Conservation (phyloP, 1,140 invertebrate genomes). For the Coptotermes formosanus region DNA sequence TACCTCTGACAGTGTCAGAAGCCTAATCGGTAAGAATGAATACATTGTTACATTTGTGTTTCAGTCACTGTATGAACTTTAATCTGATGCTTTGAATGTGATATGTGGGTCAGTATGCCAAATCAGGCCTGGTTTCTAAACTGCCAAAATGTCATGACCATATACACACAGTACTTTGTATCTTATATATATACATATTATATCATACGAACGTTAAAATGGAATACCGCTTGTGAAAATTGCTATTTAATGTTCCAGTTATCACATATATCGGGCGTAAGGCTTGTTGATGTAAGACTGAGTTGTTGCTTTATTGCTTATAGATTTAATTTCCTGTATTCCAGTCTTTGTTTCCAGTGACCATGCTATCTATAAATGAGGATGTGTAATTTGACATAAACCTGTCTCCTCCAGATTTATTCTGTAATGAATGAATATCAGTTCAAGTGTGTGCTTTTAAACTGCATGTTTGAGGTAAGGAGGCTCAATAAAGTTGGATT, state of each 20-base stretch:
- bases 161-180: conserved; percentile 14
- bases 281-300: conserved; percentile 30
- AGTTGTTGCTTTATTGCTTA: conserved; percentile 21
- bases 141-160: not conserved
- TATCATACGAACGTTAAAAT: no score
- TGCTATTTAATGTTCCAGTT: conserved; percentile 10
- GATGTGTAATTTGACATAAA: conserved; percentile 21
- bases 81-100: conserved; percentile 18
- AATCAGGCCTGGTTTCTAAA: conserved; percentile 12
- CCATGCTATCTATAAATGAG: not conserved
- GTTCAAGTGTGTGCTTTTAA: conserved; percentile 22
- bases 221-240: not conserved
- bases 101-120: not conserved
- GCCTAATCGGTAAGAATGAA: no score
- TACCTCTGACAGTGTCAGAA: no score
- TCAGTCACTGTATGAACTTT: not conserved
- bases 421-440: conserved; percentile 20
- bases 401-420: not conserved
- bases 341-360: not conserved
- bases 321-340: not conserved
- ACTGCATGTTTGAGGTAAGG: conserved; percentile 23
- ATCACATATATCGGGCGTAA: not conserved
- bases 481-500: conserved; percentile 28
- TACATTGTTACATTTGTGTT: not conserved
- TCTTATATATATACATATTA: not conserved